Evolutionary conservation across 2,888 invertebrate species (phyloP), one percentile per base, ranked within the genome.

Genomic region (Cephus pulcher): DNA sequence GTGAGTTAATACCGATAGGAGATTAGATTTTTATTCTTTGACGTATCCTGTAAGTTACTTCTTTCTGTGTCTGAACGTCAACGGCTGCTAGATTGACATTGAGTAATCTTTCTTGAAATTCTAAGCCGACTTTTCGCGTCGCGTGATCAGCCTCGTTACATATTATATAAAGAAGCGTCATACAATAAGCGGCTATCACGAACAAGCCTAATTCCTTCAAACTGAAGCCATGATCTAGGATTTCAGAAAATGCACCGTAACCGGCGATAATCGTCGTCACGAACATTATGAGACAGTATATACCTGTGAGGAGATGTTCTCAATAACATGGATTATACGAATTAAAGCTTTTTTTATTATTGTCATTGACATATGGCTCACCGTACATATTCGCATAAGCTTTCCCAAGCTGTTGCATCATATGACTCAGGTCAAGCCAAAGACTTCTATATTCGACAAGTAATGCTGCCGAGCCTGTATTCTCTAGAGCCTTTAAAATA

Each of bases 351-450:
- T 23, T 56, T 56, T 23, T 56, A 23, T 56, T 9, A 56, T 56
- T 23, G 0, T 56, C 40, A 56, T 0, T 56, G 23, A 0, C 23
- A 1, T 56, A 23, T 23, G 9, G 56, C 78, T 73, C 69, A 78
- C 78, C 95, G 83, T 96, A 96, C 95, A 95, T 95, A 84, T 95
- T 95, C 76, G 95, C 95, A 88, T 96, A 96, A 0, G 95, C 95
- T 86, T 81, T 92, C 92, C 95, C 95, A 84, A 95, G 90, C 88
- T 96, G 95, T 88, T 96, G 95, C 95, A 95, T 95, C 95, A 95
- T 95, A 84, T 95, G 95, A 4, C 95, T 95, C 34, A 96, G 91
- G 86, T 96, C 95, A 1, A 95, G 95, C 95, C 95, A 95, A 33
- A 95, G 91, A 88, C 95, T 94, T 23, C 95, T 93, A 89, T 94